Evolutionary conservation across 2,888 invertebrate genomes (phyloP), one percentile per base, ranked within the genome.

Genomic region (Apodemia duryi): DNA sequence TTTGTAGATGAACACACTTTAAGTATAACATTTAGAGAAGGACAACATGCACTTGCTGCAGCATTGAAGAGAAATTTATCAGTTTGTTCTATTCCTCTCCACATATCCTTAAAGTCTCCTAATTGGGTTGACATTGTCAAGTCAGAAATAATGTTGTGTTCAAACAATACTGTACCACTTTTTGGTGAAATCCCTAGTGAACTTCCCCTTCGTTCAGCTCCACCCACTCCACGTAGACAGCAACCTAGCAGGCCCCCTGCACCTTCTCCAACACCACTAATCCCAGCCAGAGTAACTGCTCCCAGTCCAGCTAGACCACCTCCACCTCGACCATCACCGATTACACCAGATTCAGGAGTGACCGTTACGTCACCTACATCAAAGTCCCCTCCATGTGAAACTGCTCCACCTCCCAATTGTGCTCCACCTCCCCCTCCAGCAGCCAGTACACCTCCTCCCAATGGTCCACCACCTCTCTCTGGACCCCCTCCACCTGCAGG

Each of bases 21-120:
- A 91, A 97, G 97, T 95, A 95, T 99, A 38, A 98, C 98, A 9
- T 98, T 98, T 82, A 94, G 97, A 73, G 97, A 97, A 77, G 98
- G 98, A 0, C 95, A 96, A 78, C 95, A 96, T 72, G 98, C 98
- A 4, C 84, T 99, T 32, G 94, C 95, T 67, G 97, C 97, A 1
- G 91, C 88, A 1, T 91, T 92, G 65, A 93, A 93, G 69, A 88
- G 88, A 11, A 83, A 85, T 66, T 93, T 95, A 52, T 92, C 93
- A 73, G 93, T 95, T 29, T 93, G 94, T 75, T 95, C 94, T 11
- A 91, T 95, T 68, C 93, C 93, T 63, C 86, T 98, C 49, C 92
- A 92, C 63, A 93, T 98, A 61, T 93, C 94, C 46, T 87, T 98
- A 38, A 98, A 97, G 83, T 96, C 97, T 2, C 95, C 95, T 0